Conservation (phyloP, 2,113 vertebrate species). For the Nymphicus hollandicus region DNA sequence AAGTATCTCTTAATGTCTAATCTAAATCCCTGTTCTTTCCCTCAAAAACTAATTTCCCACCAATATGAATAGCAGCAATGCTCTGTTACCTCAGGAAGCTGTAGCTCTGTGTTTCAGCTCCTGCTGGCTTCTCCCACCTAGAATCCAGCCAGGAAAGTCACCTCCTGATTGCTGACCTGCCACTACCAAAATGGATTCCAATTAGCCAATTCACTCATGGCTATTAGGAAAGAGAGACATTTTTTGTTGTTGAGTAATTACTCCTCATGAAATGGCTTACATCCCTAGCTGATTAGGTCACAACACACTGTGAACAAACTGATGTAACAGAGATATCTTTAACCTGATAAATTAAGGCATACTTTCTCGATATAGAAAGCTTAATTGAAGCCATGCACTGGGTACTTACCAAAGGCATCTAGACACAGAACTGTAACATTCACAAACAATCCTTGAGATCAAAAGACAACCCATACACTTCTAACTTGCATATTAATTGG, state of each 20-base stretch:
- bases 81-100: neutral
- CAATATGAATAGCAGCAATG: fast-evolving
- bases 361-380: slow-evolving; percentile 54
- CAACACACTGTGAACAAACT: slow-evolving; percentile 67
- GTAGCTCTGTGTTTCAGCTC: neutral
- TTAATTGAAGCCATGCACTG: slow-evolving; percentile 37
- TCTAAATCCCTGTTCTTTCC: neutral
- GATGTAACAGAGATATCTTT: slow-evolving; percentile 69
- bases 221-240: slow-evolving; percentile 54
- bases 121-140: neutral
- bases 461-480: neutral
- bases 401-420: slow-evolving; percentile 2
- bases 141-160: slow-evolving; percentile 31
- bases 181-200: slow-evolving; percentile 59
- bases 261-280: slow-evolving; percentile 55
- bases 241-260: slow-evolving; percentile 63
- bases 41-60: neutral
- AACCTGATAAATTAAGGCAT: slow-evolving; percentile 73
- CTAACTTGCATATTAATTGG: neutral
- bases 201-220: slow-evolving; percentile 33
- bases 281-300: slow-evolving; percentile 68
- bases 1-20: neutral
- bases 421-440: neutral
- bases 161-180: slow-evolving; percentile 38
- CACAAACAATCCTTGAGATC: neutral